phyloP scores from a whole-genome alignment of 2,888 invertebrate genomes.

The Camptogramma bilineatum region DNA sequence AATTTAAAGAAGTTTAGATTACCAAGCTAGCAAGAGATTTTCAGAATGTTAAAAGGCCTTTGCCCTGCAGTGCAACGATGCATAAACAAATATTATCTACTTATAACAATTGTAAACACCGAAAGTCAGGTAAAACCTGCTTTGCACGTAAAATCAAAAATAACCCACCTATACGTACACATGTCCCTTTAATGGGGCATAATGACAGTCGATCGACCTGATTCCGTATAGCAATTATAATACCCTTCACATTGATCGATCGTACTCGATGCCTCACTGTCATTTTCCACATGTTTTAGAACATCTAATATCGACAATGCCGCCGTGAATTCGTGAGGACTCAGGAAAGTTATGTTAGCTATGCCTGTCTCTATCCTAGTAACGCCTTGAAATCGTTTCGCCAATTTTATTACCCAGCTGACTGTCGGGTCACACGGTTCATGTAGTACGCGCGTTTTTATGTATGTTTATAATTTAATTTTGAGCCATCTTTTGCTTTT shows the following conservation, averaged over 20 bases:
- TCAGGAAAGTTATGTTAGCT: neutral
- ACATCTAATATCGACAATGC: neutral
- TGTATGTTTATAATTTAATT: no score
- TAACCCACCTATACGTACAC: conserved; percentile 8
- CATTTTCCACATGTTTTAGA: conserved; percentile 20
- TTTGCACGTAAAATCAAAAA: conserved; percentile 26
- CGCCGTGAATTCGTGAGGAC: neutral
- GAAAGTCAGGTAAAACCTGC: neutral
- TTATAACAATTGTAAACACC: neutral
- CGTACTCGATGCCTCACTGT: conserved; percentile 19
- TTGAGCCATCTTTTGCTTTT: no score
- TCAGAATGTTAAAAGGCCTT: neutral
- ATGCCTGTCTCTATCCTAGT: neutral
- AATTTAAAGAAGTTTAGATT: neutral
- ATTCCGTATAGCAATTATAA: conserved; percentile 33
- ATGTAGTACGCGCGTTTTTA: no score
- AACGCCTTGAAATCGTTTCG: no score
- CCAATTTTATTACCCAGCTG: no score
- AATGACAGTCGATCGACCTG: conserved; percentile 28
- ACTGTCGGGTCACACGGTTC: no score
- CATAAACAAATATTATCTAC: neutral
- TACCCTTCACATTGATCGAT: conserved; percentile 36
- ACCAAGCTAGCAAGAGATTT: neutral
- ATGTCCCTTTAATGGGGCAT: conserved; percentile 6
- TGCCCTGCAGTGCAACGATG: neutral